A percentile compares a stretch with the other conserved stretches of the same genome.
phyloP scores from a whole-genome alignment of 2,113 vertebrate genomes.

The Melierax canorus region DNA sequence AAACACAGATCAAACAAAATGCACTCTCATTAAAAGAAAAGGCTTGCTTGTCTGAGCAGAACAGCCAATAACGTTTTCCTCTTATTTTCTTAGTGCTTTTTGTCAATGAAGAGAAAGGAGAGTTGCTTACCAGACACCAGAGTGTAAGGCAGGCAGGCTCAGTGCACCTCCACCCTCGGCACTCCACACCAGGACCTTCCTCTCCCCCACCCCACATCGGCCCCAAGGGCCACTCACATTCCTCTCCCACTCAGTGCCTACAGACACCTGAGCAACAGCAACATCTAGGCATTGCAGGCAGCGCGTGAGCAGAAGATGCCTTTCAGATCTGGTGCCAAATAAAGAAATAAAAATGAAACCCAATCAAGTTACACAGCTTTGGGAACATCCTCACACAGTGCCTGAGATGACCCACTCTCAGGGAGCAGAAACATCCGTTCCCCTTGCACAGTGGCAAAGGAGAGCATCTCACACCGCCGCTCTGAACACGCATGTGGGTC shows the following conservation, averaged over 20 bases:
- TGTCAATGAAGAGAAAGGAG: background rate
- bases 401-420: background rate
- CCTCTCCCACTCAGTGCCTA: background rate
- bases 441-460: background rate
- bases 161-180: background rate
- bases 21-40: background rate
- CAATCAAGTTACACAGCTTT: background rate
- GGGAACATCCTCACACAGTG: background rate
- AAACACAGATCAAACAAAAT: slow-evolving; percentile 41
- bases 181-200: background rate
- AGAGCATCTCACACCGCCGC: background rate
- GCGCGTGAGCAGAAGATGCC: fast-evolving
- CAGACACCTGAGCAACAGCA: background rate
- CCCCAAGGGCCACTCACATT: background rate
- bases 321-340: background rate
- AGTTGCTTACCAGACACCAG: background rate
- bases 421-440: background rate
- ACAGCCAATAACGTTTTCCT: background rate
- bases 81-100: background rate
- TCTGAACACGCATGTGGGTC: fast-evolving
- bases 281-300: fast-evolving
- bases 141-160: background rate
- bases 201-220: background rate
- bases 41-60: background rate
- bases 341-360: background rate